These are phyloP conservation scores for Babylonia areolata DNA, from an alignment of 1,140 invertebrate species.

Conservation along the genomic window DNA sequence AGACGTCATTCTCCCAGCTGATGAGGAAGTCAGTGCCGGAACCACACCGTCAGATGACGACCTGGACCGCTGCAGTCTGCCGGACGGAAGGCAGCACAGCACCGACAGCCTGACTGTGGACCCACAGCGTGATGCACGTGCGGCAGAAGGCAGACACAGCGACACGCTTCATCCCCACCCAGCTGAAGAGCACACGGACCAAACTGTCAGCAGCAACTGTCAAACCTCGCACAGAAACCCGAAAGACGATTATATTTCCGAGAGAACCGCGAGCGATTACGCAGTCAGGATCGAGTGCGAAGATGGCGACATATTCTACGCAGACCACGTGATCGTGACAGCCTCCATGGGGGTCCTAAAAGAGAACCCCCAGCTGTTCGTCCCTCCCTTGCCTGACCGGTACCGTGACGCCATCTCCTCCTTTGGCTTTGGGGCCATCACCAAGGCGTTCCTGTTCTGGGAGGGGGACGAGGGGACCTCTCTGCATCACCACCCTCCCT, in stretches of 20 bases:
- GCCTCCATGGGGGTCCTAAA: slow-evolving; percentile 27
- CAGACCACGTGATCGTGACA: slow-evolving; percentile 37
- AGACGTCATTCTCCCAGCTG: neutral
- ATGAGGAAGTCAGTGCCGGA: neutral
- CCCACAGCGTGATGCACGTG: no score
- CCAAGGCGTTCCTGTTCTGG: slow-evolving; percentile 31
- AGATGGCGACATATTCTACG: slow-evolving; percentile 24
- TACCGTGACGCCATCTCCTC: neutral
- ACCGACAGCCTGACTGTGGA: no score
- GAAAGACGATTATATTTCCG: neutral
- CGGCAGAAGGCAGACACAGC: neutral
- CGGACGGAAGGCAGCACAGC: neutral
- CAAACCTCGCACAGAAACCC: no score
- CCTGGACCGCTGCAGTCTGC: neutral
- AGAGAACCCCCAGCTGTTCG: neutral
- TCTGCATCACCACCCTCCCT: neutral
- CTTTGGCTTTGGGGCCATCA: slow-evolving; percentile 31
- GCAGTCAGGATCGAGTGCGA: slow-evolving; percentile 18
- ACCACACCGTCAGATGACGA: neutral
- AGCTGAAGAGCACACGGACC: neutral
- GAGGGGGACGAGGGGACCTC: neutral
- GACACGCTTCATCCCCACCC: neutral
- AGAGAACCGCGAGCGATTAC: neutral
- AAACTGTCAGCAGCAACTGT: neutral
- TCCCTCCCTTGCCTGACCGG: neutral